phyloP scores from a whole-genome alignment of 1,140 invertebrate species.

The Aphidius gifuensis region DNA sequence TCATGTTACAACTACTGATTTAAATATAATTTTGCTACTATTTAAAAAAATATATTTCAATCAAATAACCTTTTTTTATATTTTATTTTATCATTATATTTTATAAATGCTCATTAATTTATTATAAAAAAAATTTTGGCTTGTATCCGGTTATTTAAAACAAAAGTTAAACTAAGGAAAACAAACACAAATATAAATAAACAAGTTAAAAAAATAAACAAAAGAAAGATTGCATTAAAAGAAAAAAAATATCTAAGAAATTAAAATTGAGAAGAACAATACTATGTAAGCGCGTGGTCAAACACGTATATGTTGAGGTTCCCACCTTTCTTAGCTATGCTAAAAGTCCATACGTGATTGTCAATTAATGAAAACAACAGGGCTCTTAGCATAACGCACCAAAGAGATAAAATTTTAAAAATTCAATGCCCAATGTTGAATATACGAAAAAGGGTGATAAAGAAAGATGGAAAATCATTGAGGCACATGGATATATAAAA shows the following conservation, averaged over 20 bases:
- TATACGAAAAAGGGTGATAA: not conserved
- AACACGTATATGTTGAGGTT: slow-evolving; percentile 37
- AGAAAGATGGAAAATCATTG: not conserved
- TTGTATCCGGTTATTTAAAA: too few relatives aligned
- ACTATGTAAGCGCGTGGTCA: slow-evolving; percentile 40
- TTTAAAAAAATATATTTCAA: too few relatives aligned
- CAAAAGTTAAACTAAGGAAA: too few relatives aligned
- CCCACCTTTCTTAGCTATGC: slow-evolving; percentile 36
- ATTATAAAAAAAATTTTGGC: too few relatives aligned
- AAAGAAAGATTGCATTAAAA: not conserved
- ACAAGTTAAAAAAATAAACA: too few relatives aligned
- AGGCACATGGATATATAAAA: slow-evolving; percentile 5
- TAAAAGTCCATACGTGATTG: slow-evolving; percentile 33
- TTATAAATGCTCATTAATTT: too few relatives aligned
- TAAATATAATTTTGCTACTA: too few relatives aligned
- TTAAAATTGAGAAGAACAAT: slow-evolving; percentile 36
- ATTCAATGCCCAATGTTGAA: too few relatives aligned
- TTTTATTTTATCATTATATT: too few relatives aligned
- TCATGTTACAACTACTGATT: slow-evolving; percentile 6
- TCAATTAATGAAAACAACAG: slow-evolving; percentile 44
- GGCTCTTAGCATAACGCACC: slow-evolving; percentile 40
- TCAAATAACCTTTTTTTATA: too few relatives aligned
- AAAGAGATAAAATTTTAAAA: not conserved
- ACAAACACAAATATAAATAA: too few relatives aligned
- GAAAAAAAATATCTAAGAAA: not conserved